Conservation (phyloP, 2,113 vertebrate species). For the Psilopsiagon aurifrons region DNA sequence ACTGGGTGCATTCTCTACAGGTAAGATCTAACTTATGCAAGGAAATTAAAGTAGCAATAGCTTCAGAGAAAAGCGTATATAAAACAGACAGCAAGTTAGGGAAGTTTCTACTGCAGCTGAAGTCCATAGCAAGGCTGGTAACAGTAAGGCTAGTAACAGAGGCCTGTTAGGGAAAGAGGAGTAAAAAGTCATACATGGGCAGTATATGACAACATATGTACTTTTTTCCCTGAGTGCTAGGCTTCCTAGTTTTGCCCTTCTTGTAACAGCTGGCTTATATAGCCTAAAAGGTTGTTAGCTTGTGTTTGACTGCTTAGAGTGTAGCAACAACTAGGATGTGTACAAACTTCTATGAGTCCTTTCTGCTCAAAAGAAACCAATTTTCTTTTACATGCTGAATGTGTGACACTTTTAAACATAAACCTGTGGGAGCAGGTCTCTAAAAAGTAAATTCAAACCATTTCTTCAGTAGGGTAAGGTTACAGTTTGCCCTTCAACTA, state of each 20-base stretch:
- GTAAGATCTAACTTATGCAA: background rate
- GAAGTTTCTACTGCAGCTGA: background rate
- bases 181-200: background rate
- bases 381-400: background rate
- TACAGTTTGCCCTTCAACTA: background rate
- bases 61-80: background rate
- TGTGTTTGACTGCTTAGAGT: background rate
- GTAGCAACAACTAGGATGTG: background rate
- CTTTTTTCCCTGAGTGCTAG: background rate
- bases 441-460: background rate
- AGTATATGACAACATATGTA: background rate
- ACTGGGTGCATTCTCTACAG: background rate
- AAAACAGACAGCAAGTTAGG: background rate
- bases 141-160: background rate
- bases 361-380: background rate
- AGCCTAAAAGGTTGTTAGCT: background rate
- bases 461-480: background rate
- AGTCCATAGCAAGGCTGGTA: background rate
- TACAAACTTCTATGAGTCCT: background rate
- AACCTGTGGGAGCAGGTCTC: background rate
- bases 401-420: background rate
- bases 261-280: background rate
- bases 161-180: background rate
- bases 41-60: background rate
- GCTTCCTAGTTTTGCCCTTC: background rate